Base-by-base conservation (phyloP, 1,140 invertebrate species). In the Neodiprion lecontei region DNA sequence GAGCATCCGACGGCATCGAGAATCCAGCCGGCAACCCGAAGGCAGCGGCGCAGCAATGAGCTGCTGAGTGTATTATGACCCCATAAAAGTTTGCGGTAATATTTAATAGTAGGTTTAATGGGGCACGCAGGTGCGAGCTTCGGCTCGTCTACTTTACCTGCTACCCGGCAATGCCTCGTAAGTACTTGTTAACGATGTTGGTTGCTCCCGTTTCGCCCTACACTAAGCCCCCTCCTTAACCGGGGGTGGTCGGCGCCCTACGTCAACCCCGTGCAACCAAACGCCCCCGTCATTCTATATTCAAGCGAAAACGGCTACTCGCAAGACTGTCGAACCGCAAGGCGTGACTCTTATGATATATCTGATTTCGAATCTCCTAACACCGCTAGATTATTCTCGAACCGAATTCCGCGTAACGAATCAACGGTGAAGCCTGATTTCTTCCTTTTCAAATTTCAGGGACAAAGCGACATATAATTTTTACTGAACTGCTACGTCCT, bases 101-200 rank as follows among this genome's bases (percentile, higher is more conserved):
- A 81, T 81, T 81, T 76, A 80, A 80, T 78, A 81, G 77, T 81
- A 75, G 71, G 78, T 79, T 82, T 79, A 81, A 80, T 79, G 80
- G 78, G 74, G 76, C 75, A 79, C 79, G 68, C 75, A 80, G 79
- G 79, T 81, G 79, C 77, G 69, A 78, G 76, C 77, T 14, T 61
- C n/a, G 71, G 47, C 70, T 74, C 65, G 72, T 72, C 49, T 70
- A 75, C 72, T 73, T 65, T 49, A 53, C 61, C 69, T 68, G 40
- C 65, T 50, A 73, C 67, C 74, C 49, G 76, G 78, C 69, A 47
- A 69, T 69, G 67, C 78, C 73, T 74, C 72, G 67, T 67, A 77
- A 75, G 72, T 76, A 81, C 77, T 74, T 76, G 77, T 79, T 82
- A 81, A 81, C 78, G 79, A 80, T 74, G 68, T 73, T 75, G 53